These are phyloP conservation scores for Acleris sparsana DNA, from an alignment of 2,888 invertebrate genomes.

Conservation along the genomic window DNA sequence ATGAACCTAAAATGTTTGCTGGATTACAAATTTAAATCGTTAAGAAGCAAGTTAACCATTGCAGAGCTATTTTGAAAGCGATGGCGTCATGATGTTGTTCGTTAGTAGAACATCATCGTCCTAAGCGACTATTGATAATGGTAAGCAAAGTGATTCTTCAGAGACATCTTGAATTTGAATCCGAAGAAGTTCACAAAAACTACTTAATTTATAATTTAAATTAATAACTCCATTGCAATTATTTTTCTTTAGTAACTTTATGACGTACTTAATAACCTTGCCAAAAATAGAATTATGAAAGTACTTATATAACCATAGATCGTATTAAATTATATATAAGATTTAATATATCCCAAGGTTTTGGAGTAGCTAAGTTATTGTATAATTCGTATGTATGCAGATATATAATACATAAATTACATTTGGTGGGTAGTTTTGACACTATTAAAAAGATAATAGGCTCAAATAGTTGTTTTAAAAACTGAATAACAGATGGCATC, in stretches of 20 bases:
- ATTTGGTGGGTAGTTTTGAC: neutral
- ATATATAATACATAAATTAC: neutral
- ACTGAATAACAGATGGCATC: neutral
- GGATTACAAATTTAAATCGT: too few relatives aligned
- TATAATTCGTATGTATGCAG: neutral
- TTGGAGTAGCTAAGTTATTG: neutral
- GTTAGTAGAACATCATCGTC: too few relatives aligned
- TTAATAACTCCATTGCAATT: constrained; percentile 2
- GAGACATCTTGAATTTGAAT: too few relatives aligned
- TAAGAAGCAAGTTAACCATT: too few relatives aligned
- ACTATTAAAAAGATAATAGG: neutral
- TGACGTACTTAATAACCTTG: constrained; percentile 39
- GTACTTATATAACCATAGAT: constrained; percentile 15
- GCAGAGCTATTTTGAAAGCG: too few relatives aligned
- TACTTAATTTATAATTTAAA: neutral
- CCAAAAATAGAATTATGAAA: constrained; percentile 39
- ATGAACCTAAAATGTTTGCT: too few relatives aligned
- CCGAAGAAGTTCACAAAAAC: too few relatives aligned
- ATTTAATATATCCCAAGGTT: neutral
- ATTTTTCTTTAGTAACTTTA: constrained; percentile 16
- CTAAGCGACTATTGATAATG: too few relatives aligned
- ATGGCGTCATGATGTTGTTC: too few relatives aligned
- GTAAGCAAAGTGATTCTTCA: too few relatives aligned
- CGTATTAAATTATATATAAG: neutral
- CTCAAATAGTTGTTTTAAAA: neutral